A percentile compares a stretch with the other conserved stretches of the same genome.
Conservation (phyloP, 92 coral and sea anemone species). For the Phenganax subtilis region DNA sequence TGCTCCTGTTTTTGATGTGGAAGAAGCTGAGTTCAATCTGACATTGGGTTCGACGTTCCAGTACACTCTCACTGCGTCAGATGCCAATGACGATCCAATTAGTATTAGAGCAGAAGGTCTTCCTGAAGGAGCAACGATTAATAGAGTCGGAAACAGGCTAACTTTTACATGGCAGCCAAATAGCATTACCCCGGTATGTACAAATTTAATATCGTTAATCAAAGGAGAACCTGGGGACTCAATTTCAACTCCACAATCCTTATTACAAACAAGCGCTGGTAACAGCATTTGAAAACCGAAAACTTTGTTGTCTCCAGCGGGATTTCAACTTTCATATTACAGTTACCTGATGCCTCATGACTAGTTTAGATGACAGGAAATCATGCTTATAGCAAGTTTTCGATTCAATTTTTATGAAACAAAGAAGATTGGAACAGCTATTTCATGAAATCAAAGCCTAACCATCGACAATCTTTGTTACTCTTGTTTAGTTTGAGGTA, state of each 20-base stretch:
- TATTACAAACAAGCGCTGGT: too few species aligned
- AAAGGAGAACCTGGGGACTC: too few species aligned
- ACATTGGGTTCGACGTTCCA: constrained; percentile 5
- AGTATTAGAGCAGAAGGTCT: constrained; percentile 24
- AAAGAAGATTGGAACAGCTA: too few species aligned
- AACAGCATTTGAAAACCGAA: too few species aligned
- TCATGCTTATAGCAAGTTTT: too few species aligned
- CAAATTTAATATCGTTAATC: neutral
- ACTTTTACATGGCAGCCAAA: constrained; percentile 35
- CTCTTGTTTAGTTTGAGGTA: constrained; percentile 49
- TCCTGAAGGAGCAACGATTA: constrained; percentile 22
- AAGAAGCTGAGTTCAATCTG: constrained; percentile 16
- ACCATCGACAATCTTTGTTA: neutral
- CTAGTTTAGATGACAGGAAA: too few species aligned
- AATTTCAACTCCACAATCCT: too few species aligned
- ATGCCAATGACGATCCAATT: constrained; percentile 13
- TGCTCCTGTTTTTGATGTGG: constrained; percentile 14
- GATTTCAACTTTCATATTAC: too few species aligned
- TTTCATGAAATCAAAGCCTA: neutral
- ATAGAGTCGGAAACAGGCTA: constrained; percentile 14
- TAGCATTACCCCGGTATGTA: constrained; percentile 36
- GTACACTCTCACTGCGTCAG: constrained; percentile 26
- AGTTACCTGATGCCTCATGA: too few species aligned
- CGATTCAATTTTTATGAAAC: too few species aligned
- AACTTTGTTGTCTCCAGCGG: too few species aligned